Base-by-base conservation (phyloP, 2,888 invertebrate species). In the Zhuqinia jingwanae region DNA sequence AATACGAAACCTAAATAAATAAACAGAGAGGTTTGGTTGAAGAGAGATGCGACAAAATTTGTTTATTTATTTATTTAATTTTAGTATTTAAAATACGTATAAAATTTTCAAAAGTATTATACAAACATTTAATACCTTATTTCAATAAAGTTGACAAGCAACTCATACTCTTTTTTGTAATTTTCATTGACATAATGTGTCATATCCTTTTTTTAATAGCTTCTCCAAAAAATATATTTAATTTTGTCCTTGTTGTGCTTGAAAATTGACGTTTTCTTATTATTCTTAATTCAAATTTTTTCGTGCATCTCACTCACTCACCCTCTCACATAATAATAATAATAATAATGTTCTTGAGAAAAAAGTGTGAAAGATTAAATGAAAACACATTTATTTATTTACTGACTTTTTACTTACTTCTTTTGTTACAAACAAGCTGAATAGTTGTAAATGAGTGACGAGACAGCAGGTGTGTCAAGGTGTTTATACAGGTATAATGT, bases 391-490 rank as follows among this genome's bases (percentile, higher is more conserved):
- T n/a, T n/a, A n/a, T n/a, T n/a, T n/a, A n/a, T n/a, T n/a, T n/a
- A n/a, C n/a, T n/a, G n/a, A n/a, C n/a, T n/a, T n/a, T n/a, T n/a
- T n/a, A n/a, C n/a, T n/a, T n/a, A n/a, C n/a, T n/a, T n/a, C n/a
- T n/a, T n/a, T n/a, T n/a, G n/a, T n/a, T n/a, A n/a, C n/a, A n/a
- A n/a, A n/a, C n/a, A 42, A 68, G 68, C 20, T 42, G 20, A 68
- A 63, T 73, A 42, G 73, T 79, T 79, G 75, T 85, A 80, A 85
- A 56, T 76, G 76, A 60, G 22, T 85, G 79, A 53, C 30, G 65
- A 70, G 45, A 47, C 45, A n/a, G n/a, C 50, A 85, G 85, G 85
- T 85, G 85, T 85, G 85, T 80, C 85, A 85, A 85, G 85, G 85
- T 65, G 42, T 65, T 25, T 58, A 58, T 58, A 3, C 2, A 20